Base-by-base conservation (phyloP, 2,888 invertebrate genomes). In the Eumerus sabulonum region DNA sequence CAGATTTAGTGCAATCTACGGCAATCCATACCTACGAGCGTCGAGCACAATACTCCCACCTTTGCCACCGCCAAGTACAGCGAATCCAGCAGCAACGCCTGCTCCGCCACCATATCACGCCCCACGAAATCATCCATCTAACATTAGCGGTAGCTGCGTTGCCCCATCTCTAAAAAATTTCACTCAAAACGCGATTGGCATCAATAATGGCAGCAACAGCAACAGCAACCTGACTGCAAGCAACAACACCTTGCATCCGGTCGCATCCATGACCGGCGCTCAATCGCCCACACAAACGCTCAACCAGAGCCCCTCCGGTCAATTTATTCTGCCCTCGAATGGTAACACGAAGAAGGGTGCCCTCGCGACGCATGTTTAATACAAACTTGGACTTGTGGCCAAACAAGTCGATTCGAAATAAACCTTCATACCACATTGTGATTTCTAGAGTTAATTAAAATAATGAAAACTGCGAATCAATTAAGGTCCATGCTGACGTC, bases 1-100 rank as follows among this genome's bases (percentile, higher is more conserved):
- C 51, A 91, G 96, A 82, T 97, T 94, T 87, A 96, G 95, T 57
- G 96, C 97, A 40, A 94, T 95, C 7, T 97, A 97, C 85, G 95
- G 95, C 67, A 97, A 97, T 89, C 96, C 96, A 0, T 96, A 96
- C 88, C 90, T 96, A 82, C 91, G 96, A 85, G 93, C 92, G 73
- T 92, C 92, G 54, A 92, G 91, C 77, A 91, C 88, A 74, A 87
- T 88, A 76, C 86, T 89, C 86, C 88, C 89, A 88, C 89, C 89
- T 64, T 85, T 89, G 84, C 92, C 91, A 86, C 92, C 90, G 67
- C 92, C 90, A 84, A 92, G 90, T 88, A 94, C 93, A 76, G 93
- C 91, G 53, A 94, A 94, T 88, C 94, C 93, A 5, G 94, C 93
- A 42, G 94, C 94, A 1, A 95, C 94, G 42, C 95, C 94, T 16